A percentile compares a stretch with the other conserved stretches of the same genome.
phyloP scores from a whole-genome alignment of 2,797 vertebrate species.

The Xiphophorus birchmanni region DNA sequence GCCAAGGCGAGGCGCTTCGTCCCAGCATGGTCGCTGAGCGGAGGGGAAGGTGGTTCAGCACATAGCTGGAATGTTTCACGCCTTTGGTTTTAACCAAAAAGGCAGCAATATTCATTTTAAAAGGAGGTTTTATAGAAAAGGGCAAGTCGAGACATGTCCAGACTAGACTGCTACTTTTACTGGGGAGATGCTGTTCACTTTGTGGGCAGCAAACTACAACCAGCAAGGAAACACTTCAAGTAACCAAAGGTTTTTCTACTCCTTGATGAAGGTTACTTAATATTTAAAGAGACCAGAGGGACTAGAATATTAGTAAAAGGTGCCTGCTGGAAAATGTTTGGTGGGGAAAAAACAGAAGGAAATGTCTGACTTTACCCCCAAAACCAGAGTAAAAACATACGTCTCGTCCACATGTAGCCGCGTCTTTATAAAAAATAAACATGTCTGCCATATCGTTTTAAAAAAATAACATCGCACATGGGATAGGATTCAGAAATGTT shows the following conservation, averaged over 20 bases:
- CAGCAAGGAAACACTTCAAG: background rate
- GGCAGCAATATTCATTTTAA: constrained; percentile 50
- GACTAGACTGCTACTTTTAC: constrained; percentile 6
- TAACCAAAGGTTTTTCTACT: background rate
- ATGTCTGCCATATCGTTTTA: too few species aligned
- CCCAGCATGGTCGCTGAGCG: constrained; percentile 63
- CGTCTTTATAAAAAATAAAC: too few species aligned
- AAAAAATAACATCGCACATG: too few species aligned
- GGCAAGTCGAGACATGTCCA: constrained; percentile 68
- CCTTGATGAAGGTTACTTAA: background rate
- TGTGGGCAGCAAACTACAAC: background rate
- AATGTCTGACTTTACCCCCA: background rate
- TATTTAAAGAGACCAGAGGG: background rate
- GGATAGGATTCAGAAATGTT: too few species aligned
- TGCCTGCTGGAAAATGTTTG: background rate
- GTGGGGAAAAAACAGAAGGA: background rate
- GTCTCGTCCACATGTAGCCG: too few species aligned
- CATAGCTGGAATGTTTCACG: constrained; percentile 79
- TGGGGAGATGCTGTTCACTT: background rate
- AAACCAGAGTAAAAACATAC: background rate
- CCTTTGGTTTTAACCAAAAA: constrained; percentile 60
- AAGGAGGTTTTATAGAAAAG: constrained; percentile 40
- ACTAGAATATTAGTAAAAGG: background rate
- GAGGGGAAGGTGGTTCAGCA: constrained; percentile 67
- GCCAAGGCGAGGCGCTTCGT: constrained; percentile 49